These are phyloP conservation scores for Tetrax tetrax DNA, from an alignment of 2,113 vertebrate genomes.

Conservation along the genomic window DNA sequence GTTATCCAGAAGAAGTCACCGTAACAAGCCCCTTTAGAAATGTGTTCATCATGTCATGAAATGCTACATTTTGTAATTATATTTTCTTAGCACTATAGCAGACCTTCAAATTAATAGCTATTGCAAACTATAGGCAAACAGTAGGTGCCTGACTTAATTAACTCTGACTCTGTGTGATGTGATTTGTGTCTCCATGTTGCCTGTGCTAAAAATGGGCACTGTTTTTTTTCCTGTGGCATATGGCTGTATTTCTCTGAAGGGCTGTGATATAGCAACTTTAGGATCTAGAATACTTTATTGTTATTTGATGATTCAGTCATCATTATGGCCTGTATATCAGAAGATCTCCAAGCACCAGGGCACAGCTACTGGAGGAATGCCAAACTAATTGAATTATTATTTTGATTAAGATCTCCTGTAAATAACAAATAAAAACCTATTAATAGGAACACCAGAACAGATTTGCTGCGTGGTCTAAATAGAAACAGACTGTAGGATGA, in stretches of 20 bases:
- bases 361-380: neutral
- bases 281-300: neutral
- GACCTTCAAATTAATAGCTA: slow-evolving; percentile 29
- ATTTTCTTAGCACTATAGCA: neutral
- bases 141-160: slow-evolving; percentile 59
- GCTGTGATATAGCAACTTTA: neutral
- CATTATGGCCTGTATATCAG: neutral
- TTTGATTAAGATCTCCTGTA: neutral
- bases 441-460: neutral
- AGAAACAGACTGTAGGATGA: neutral
- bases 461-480: neutral
- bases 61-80: slow-evolving; percentile 16
- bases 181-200: neutral
- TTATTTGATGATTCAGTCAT: neutral
- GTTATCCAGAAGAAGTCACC: neutral
- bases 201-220: slow-evolving; percentile 1
- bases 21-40: neutral
- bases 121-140: slow-evolving; percentile 36
- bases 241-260: slow-evolving; percentile 26
- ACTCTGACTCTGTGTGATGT: slow-evolving; percentile 23
- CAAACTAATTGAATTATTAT: neutral
- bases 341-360: neutral
- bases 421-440: neutral
- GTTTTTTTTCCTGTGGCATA: neutral
- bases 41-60: neutral